Evolutionary conservation across 2,888 invertebrate genomes (phyloP), one percentile per base, ranked within the genome.

Genomic region (Meiosimyza platycephala): DNA sequence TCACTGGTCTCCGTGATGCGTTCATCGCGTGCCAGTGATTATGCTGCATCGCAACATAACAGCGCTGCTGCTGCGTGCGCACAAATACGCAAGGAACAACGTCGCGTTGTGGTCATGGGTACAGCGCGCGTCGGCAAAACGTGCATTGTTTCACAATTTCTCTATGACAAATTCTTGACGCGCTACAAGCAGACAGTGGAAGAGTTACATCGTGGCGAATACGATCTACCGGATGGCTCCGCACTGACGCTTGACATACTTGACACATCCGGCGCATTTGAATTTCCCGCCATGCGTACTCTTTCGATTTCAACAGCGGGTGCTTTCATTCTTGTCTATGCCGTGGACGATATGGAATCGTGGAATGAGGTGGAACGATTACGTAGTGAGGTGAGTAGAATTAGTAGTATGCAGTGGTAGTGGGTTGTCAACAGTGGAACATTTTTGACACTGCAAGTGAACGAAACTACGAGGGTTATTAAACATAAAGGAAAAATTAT

Each of bases 271-370:
- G 90, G 92, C 33, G 90, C 91, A 18, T 87, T 86, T 79, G 91
- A 92, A 81, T 94, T 93, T 84, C 93, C 94, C 0, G 93, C 93
- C 54, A 94, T 94, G 93, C 88, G 93, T 75, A 89, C 92, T 57
- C 88, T 94, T 55, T 92, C 92, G 54, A 93, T 94, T 76, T 90
- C 91, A 64, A 92, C 91, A n/a, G 93, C 92, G 11, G 91, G 92
- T 80, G 94, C 93, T 66, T 93, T 93, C 84, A 89, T 93, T 64
- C 88, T 94, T 33, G 93, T 93, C 22, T 94, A 92, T 86, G 89
- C 91, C 60, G 89, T 92, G 1, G 90, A 90, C 78, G 90, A 91
- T 77, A 87, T 88, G 11, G 87, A 88, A 67, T 91, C 91, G 11
- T 92, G 90, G 84, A 85, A 88, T 73, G 90, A 90, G 79, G 89